Evolutionary conservation across 2,113 vertebrate species (phyloP).

Genomic region (Zosterops hypoxanthus): DNA sequence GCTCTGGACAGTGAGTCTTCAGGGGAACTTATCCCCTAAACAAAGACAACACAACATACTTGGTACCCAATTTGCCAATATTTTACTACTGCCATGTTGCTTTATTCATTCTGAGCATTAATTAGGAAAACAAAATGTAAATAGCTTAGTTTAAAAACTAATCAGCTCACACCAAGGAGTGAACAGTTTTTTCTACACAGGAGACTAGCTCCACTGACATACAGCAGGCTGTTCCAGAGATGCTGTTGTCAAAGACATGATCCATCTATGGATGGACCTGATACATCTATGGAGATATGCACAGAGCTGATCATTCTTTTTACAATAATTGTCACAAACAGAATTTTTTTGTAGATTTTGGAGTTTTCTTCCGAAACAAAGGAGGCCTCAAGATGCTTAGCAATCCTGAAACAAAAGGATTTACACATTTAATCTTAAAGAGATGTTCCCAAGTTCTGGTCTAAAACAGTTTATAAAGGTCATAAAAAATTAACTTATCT

Average conservation of each 20-base stretch:
- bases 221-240: not conserved
- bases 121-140: not conserved
- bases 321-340: conserved; percentile 64
- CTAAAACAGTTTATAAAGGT: conserved; percentile 79
- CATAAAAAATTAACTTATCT: conserved; percentile 80
- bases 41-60: not conserved
- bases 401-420: conserved; percentile 71
- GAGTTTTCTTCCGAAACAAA: conserved; percentile 46
- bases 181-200: not conserved
- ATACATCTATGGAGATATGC: not conserved
- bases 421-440: conserved; percentile 73
- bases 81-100: not conserved
- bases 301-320: conserved; percentile 51
- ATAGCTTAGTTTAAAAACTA: not conserved
- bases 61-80: not conserved
- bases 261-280: too few relatives aligned
- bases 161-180: not conserved
- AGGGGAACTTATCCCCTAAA: not conserved
- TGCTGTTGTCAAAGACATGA: not conserved
- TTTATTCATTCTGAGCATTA: not conserved
- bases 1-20: not conserved
- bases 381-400: conserved; percentile 23
- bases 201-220: not conserved
- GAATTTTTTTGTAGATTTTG: conserved; percentile 66
- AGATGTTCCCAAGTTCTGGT: conserved; percentile 60